A percentile compares a stretch with the other conserved stretches of the same genome.
These are phyloP conservation scores for Addax nasomaculatus DNA, from an alignment of 2,113 vertebrate species.

Conservation along the genomic window DNA sequence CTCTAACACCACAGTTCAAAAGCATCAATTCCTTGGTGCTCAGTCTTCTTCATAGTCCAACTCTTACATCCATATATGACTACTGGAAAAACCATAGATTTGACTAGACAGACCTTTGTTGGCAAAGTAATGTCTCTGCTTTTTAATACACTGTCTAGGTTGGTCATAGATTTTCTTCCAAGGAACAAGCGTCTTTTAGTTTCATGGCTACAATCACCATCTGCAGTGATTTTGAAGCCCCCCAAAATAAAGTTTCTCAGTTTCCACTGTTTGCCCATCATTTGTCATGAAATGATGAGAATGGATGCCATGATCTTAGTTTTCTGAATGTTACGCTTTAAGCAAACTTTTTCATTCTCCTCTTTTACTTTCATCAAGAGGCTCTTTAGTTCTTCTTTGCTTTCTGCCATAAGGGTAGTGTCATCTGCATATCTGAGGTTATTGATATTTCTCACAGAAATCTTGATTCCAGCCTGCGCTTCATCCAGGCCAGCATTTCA, in stretches of 20 bases:
- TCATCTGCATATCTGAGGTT: neutral
- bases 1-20: neutral
- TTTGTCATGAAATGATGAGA: neutral
- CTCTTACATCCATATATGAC: neutral
- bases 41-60: neutral
- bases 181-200: neutral
- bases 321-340: neutral
- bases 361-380: neutral
- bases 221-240: neutral
- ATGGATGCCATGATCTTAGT: neutral
- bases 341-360: neutral
- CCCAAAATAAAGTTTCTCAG: neutral
- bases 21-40: fast-evolving
- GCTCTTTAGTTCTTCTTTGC: neutral
- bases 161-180: neutral
- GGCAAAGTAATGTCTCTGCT: neutral
- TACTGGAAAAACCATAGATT: neutral
- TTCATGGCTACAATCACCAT: neutral
- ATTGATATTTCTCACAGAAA: neutral
- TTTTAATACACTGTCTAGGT: neutral
- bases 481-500: neutral
- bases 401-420: neutral
- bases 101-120: neutral
- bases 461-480: neutral
- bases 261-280: neutral